These are phyloP conservation scores for Heliconius congener DNA, from an alignment of 1,140 invertebrate genomes.

Conservation along the genomic window DNA sequence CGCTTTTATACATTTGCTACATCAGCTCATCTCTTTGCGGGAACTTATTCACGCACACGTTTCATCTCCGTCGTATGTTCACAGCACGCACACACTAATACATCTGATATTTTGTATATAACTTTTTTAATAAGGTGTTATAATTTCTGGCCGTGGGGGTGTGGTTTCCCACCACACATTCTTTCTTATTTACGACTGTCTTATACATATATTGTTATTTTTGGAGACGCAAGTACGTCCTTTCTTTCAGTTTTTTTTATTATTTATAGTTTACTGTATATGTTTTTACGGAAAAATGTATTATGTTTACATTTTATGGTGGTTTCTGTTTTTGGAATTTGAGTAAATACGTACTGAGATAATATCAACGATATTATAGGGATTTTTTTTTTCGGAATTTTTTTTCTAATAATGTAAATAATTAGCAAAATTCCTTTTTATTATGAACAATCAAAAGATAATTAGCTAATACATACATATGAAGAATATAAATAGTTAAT, in stretches of 20 bases:
- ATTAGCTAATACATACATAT: neutral
- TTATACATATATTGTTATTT: neutral
- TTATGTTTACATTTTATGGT: constrained; percentile 3
- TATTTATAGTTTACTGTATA: constrained; percentile 6
- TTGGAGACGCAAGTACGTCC: neutral
- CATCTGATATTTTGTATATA: constrained; percentile 64
- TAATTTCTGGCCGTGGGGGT: constrained; percentile 16
- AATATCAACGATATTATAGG: no score
- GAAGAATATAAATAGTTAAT: neutral
- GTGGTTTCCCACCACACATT: constrained; percentile 11
- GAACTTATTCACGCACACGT: constrained; percentile 48
- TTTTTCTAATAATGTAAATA: neutral
- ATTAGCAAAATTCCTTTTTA: neutral
- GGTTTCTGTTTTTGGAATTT: neutral
- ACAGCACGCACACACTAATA: constrained; percentile 50
- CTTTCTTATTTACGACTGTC: constrained; percentile 11
- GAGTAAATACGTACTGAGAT: neutral
- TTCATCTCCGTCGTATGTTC: constrained; percentile 43
- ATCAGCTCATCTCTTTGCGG: constrained; percentile 71
- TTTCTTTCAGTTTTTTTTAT: constrained; percentile 13
- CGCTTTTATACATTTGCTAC: constrained; percentile 80
- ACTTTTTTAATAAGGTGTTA: constrained; percentile 51
- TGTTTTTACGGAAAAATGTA: neutral
- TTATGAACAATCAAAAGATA: neutral
- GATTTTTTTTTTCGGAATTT: no score